phyloP scores from a whole-genome alignment of 2,113 vertebrate species.

The Phaetusa simplex region DNA sequence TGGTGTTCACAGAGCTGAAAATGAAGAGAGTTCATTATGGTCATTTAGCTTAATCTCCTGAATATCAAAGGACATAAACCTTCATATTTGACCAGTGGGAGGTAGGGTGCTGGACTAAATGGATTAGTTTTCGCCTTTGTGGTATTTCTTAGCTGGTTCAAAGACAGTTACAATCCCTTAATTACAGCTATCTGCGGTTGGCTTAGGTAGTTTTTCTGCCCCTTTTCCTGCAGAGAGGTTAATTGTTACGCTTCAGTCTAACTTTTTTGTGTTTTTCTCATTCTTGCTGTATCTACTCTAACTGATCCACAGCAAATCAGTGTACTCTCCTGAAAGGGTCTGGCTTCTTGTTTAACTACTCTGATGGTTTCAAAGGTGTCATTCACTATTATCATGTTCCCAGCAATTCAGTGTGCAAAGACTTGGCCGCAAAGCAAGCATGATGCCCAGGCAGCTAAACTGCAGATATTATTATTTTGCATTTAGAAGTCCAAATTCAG shows the following conservation, averaged over 20 bases:
- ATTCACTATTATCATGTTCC: background rate
- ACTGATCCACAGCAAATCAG: background rate
- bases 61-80: background rate
- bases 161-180: background rate
- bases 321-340: background rate
- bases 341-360: background rate
- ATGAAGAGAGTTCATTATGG: background rate
- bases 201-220: background rate
- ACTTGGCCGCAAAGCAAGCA: background rate
- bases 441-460: background rate
- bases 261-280: background rate
- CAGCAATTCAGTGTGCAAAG: background rate
- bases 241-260: background rate
- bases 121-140: background rate
- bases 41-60: background rate
- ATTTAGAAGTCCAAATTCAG: background rate
- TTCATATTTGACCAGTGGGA: background rate
- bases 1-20: background rate
- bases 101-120: background rate
- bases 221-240: slow-evolving; percentile 19
- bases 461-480: background rate
- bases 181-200: background rate
- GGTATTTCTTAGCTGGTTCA: background rate
- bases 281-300: background rate
- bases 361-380: background rate